phyloP scores from a whole-genome alignment of 1,140 invertebrate species.

The Plutomurus gul region DNA sequence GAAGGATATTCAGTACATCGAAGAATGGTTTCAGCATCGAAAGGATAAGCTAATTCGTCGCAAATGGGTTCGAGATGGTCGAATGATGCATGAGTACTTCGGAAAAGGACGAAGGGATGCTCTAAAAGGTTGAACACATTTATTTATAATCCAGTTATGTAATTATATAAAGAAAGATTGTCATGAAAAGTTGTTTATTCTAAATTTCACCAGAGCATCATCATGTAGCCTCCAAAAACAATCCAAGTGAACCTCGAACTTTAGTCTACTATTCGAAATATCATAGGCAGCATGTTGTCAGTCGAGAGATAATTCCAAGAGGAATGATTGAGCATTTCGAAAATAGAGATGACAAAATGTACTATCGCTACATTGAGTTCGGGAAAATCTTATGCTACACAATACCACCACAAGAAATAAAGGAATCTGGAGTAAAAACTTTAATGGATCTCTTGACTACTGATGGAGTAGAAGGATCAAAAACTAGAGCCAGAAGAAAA shows the following conservation, averaged over 20 bases:
- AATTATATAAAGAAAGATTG: background rate
- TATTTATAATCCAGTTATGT: constrained; percentile 5
- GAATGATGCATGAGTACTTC: constrained; percentile 69
- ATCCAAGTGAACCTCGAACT: constrained; percentile 64
- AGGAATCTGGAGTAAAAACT: constrained; percentile 55
- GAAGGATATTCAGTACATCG: constrained; percentile 63
- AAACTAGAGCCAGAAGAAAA: constrained; percentile 39
- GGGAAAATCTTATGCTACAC: constrained; percentile 52
- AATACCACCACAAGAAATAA: constrained; percentile 55
- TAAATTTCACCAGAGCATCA: constrained; percentile 64
- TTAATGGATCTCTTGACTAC: constrained; percentile 38
- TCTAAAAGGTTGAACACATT: constrained; percentile 64
- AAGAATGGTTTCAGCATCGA: constrained; percentile 74
- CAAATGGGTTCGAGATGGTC: constrained; percentile 64
- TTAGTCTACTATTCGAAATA: constrained; percentile 72
- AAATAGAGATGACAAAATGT: constrained; percentile 67
- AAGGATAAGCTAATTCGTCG: constrained; percentile 68
- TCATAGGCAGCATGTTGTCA: constrained; percentile 69
- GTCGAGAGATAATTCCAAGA: constrained; percentile 63
- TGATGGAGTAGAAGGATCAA: constrained; percentile 15
- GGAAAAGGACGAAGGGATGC: constrained; percentile 69
- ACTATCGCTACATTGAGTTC: constrained; percentile 61
- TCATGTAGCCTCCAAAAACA: constrained; percentile 62
- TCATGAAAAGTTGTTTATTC: background rate
- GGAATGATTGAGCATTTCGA: constrained; percentile 69